phyloP scores from a whole-genome alignment of 2,113 vertebrate species.

The Elanoides forficatus region DNA sequence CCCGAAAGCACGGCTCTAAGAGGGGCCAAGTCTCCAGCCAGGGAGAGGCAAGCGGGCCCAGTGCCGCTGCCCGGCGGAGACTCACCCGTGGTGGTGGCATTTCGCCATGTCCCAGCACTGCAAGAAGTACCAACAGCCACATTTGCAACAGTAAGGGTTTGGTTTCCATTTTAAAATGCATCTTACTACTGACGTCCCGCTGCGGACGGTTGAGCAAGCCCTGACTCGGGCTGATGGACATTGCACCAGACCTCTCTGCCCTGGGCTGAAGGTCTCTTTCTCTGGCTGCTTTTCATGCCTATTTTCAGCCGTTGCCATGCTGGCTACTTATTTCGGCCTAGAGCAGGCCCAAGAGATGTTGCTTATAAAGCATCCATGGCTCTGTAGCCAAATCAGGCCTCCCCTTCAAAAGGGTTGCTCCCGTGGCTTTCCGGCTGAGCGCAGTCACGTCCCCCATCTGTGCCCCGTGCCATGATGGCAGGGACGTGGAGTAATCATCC shows the following conservation, averaged over 20 bases:
- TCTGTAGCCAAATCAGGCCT: neutral
- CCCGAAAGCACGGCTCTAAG: fast-evolving
- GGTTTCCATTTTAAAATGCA: neutral
- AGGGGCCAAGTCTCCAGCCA: neutral
- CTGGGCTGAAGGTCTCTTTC: neutral
- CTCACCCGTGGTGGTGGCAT: neutral
- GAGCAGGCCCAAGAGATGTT: neutral
- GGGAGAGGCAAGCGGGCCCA: neutral
- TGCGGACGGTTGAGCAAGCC: neutral
- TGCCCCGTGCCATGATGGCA: fast-evolving
- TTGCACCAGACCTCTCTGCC: neutral
- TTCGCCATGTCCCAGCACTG: neutral
- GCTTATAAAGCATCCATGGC: neutral
- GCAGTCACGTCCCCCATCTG: fast-evolving
- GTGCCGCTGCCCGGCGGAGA: neutral
- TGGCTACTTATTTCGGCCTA: neutral
- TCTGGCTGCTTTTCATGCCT: neutral
- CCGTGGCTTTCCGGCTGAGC: neutral
- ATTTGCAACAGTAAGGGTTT: neutral
- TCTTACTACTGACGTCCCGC: neutral
- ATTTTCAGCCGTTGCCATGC: neutral
- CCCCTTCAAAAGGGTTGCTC: neutral
- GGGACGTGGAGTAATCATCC: neutral
- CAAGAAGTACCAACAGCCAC: neutral
- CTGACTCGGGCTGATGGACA: fast-evolving